phyloP scores from a whole-genome alignment of 2,797 vertebrate species.

The Valencia hispanica region DNA sequence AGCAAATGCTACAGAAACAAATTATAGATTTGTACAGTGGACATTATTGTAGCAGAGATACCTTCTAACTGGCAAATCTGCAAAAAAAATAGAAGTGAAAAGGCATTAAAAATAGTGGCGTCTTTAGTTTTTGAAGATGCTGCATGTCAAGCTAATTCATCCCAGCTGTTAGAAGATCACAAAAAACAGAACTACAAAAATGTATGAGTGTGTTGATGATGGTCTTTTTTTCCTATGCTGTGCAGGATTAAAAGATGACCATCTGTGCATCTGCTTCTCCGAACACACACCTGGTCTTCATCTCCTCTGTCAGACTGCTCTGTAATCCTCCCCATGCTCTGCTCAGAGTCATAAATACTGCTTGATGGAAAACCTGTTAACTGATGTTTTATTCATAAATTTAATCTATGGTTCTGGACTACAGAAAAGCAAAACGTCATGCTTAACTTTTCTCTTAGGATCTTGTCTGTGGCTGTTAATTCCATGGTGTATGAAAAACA shows the following conservation, averaged over 20 bases:
- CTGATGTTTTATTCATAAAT: conserved; percentile 12
- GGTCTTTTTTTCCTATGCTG: not conserved
- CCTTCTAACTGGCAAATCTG: not conserved
- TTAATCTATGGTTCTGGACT: conserved; percentile 12
- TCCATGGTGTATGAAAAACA: not conserved
- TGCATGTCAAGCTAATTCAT: conserved; percentile 1
- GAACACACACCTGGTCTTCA: conserved; percentile 58
- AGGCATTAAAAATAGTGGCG: not conserved
- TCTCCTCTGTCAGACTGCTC: conserved; percentile 38
- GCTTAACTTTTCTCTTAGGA: conserved; percentile 14
- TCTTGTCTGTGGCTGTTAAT: conserved; percentile 13
- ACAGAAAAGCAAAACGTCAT: conserved; percentile 25
- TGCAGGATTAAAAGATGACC: conserved; percentile 25
- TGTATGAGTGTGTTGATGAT: not conserved
- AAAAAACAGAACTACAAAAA: conserved; percentile 11
- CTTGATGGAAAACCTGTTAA: conserved; percentile 23
- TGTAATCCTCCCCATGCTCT: conserved; percentile 37
- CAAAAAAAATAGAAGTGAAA: not conserved
- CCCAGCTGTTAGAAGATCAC: conserved; percentile 14
- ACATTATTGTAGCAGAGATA: not conserved
- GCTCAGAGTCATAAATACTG: conserved; percentile 21
- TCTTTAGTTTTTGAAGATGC: not conserved
- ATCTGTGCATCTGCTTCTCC: conserved; percentile 20
- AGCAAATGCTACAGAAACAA: not conserved
- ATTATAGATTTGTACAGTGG: not conserved